Conservation (phyloP, 2,888 invertebrate species). For the Mimas tiliae region DNA sequence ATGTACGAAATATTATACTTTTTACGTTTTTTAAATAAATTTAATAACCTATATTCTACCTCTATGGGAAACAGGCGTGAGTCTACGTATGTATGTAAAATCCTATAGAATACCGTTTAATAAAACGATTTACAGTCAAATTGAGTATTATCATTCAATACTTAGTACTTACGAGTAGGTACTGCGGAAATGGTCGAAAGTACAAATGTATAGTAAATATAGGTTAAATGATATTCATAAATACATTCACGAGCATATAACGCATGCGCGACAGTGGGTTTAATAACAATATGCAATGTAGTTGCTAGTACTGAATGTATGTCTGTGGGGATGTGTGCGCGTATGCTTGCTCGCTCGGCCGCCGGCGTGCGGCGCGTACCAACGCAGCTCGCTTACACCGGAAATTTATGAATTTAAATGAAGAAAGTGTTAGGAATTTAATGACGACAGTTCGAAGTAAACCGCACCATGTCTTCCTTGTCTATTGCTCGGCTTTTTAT, state of each 20-base stretch:
- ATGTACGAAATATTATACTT: no score
- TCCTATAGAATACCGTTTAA: neutral
- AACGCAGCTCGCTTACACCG: constrained; percentile 75
- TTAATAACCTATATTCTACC: no score
- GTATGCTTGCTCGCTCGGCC: constrained; percentile 72
- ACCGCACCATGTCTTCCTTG: constrained; percentile 28
- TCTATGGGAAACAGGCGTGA: no score
- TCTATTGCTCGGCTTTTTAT: constrained; percentile 28
- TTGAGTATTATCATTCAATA: neutral
- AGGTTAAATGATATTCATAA: constrained; percentile 25
- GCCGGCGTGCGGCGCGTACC: constrained; percentile 69
- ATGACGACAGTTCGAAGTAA: constrained; percentile 65
- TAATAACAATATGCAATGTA: constrained; percentile 24
- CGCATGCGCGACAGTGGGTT: constrained; percentile 23
- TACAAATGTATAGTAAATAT: constrained; percentile 25
- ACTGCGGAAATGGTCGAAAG: constrained; percentile 22
- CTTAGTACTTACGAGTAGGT: constrained; percentile 9
- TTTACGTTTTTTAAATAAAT: no score
- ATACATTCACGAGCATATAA: constrained; percentile 25
- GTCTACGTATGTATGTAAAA: no score
- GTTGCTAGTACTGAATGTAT: constrained; percentile 42
- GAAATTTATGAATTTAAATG: constrained; percentile 85
- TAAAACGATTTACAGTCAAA: neutral
- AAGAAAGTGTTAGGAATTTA: constrained; percentile 83
- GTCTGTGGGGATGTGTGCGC: constrained; percentile 57